Conservation (phyloP, 2,113 vertebrate genomes). For the Nettapus auritus region DNA sequence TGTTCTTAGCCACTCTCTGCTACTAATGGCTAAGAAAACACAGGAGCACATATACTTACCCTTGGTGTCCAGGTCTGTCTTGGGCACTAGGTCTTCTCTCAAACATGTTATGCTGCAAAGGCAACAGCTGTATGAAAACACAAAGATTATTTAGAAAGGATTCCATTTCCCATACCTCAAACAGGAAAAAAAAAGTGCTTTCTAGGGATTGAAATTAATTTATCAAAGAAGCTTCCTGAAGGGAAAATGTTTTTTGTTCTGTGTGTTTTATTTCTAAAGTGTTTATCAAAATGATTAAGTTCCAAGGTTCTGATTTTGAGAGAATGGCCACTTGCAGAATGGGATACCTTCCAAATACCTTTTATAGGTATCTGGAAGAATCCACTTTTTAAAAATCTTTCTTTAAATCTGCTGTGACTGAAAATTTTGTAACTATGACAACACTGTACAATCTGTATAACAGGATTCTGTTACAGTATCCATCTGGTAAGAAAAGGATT, state of each 20-base stretch:
- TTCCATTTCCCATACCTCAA: background rate
- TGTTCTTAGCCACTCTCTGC: background rate
- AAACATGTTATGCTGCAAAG: background rate
- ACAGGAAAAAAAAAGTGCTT: background rate
- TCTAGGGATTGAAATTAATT: background rate
- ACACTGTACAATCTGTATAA: background rate
- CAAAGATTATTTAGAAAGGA: background rate
- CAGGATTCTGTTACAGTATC: background rate
- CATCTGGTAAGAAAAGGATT: background rate
- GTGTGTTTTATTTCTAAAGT: background rate
- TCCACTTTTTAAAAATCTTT: background rate
- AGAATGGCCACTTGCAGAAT: background rate
- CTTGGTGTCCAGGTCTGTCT: background rate
- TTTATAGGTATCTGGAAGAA: background rate
- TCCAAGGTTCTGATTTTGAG: background rate
- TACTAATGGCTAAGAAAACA: background rate
- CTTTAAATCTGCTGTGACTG: background rate
- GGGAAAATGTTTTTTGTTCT: background rate
- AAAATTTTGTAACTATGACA: conserved; percentile 1
- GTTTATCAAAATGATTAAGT: background rate
- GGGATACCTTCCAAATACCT: background rate
- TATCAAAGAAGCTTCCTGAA: background rate
- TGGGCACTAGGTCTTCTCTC: background rate
- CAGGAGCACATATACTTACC: background rate
- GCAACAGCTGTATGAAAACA: background rate